Conservation (phyloP, 2,888 invertebrate species). For the Priocnemis perturbator region DNA sequence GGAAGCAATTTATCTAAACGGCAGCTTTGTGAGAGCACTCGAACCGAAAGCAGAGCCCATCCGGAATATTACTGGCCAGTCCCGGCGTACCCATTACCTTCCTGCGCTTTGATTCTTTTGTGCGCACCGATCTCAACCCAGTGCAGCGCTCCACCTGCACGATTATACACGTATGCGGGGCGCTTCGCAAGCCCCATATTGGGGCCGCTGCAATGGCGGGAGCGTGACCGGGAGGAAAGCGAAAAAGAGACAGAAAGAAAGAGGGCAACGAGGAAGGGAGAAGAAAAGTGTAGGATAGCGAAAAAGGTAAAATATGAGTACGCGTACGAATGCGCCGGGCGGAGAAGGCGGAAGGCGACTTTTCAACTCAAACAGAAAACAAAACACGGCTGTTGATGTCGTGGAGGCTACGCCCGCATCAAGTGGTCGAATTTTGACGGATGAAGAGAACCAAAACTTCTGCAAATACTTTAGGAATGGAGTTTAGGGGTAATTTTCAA, state of each 20-base stretch:
- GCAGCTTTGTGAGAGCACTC: constrained; percentile 56
- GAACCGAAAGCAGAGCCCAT: constrained; percentile 61
- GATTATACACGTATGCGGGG: constrained; percentile 34
- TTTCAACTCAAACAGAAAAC: too few species aligned
- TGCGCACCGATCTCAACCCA: constrained; percentile 41
- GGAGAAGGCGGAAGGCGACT: too few species aligned
- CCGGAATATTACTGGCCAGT: constrained; percentile 62
- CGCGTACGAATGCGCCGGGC: too few species aligned
- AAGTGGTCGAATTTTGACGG: too few species aligned
- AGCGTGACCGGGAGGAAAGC: neutral
- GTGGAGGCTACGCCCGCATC: too few species aligned
- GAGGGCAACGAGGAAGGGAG: neutral
- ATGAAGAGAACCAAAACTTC: too few species aligned
- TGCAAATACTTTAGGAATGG: too few species aligned
- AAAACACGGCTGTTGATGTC: too few species aligned
- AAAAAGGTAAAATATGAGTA: too few species aligned
- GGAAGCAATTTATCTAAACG: constrained; percentile 66
- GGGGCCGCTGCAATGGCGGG: constrained; percentile 1
- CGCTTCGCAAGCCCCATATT: constrained; percentile 20
- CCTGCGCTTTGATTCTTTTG: constrained; percentile 61
- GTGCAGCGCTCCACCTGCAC: constrained; percentile 9
- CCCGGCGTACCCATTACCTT: constrained; percentile 53
- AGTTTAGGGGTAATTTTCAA: too few species aligned
- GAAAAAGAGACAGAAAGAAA: constrained; percentile 15
- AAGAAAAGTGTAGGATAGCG: constrained; percentile 5